phyloP scores from a whole-genome alignment of 2,797 vertebrate genomes.

The Tapirus indicus region DNA sequence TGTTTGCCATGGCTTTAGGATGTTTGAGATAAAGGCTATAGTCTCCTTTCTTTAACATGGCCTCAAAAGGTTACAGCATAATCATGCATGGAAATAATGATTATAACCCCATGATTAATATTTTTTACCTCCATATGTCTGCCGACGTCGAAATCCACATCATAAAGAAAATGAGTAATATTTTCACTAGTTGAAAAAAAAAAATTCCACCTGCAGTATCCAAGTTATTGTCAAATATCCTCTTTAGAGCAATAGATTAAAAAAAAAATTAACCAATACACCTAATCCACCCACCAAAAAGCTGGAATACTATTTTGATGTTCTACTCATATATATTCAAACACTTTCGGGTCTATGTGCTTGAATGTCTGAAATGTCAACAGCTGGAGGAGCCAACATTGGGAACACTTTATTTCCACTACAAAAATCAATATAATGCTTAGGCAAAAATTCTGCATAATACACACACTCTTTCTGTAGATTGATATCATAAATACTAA shows the following conservation, averaged over 20 bases:
- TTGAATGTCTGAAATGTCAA: conserved; percentile 77
- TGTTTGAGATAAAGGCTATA: conserved; percentile 31
- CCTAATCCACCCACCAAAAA: background rate
- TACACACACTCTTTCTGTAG: conserved; percentile 59
- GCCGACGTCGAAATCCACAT: conserved; percentile 59
- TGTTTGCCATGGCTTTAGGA: conserved; percentile 37
- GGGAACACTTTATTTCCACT: conserved; percentile 73
- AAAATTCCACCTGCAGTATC: background rate
- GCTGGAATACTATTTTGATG: background rate
- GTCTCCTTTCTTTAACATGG: conserved; percentile 43
- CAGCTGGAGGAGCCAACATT: conserved; percentile 68
- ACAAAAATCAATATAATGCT: conserved; percentile 71
- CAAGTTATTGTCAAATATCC: background rate
- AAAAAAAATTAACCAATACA: background rate
- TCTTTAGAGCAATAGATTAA: background rate
- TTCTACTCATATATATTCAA: background rate
- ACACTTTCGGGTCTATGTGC: background rate
- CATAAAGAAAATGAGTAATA: background rate
- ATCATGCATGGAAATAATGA: background rate
- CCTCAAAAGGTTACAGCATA: background rate
- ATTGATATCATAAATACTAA: conserved; percentile 85
- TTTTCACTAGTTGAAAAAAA: conserved; percentile 26
- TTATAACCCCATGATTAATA: background rate
- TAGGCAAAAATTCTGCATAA: conserved; percentile 70
- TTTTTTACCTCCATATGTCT: background rate